These are phyloP conservation scores for Alloscopus bannaensis DNA, from an alignment of 2,888 invertebrate species.

Conservation along the genomic window DNA sequence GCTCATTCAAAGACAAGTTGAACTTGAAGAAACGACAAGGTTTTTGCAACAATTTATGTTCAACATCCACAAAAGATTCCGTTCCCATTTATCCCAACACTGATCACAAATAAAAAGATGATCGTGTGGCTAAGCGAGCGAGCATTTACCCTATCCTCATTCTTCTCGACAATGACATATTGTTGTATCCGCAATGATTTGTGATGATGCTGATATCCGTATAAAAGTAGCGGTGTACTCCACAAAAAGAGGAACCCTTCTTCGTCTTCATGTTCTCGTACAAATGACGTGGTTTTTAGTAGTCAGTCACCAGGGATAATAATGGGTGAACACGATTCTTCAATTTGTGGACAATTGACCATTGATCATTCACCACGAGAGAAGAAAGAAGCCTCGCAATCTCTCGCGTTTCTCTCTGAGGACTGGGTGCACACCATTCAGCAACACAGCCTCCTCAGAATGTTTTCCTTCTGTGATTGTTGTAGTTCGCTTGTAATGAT, in stretches of 20 bases:
- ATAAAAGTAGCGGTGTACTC: slow-evolving; percentile 23
- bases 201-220: slow-evolving; percentile 19
- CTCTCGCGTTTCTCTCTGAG: no score
- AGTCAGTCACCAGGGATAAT: slow-evolving; percentile 12
- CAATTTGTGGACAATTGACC: slow-evolving; percentile 72
- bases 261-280: no score
- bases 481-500: slow-evolving; percentile 8
- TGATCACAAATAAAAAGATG: not conserved
- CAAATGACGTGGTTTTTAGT: slow-evolving; percentile 2
- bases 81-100: not conserved
- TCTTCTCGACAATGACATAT: slow-evolving; percentile 21
- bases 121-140: not conserved
- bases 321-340: slow-evolving; percentile 68
- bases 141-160: not conserved
- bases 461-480: no score
- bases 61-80: no score
- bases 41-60: no score
- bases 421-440: no score
- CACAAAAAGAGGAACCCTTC: no score
- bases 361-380: slow-evolving; percentile 66
- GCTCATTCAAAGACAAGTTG: no score
- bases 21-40: not conserved
- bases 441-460: no score
- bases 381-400: slow-evolving; percentile 12
- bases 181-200: slow-evolving; percentile 13